phyloP scores from a whole-genome alignment of 2,113 vertebrate species.

The Cyphomyrus plagiostoma region DNA sequence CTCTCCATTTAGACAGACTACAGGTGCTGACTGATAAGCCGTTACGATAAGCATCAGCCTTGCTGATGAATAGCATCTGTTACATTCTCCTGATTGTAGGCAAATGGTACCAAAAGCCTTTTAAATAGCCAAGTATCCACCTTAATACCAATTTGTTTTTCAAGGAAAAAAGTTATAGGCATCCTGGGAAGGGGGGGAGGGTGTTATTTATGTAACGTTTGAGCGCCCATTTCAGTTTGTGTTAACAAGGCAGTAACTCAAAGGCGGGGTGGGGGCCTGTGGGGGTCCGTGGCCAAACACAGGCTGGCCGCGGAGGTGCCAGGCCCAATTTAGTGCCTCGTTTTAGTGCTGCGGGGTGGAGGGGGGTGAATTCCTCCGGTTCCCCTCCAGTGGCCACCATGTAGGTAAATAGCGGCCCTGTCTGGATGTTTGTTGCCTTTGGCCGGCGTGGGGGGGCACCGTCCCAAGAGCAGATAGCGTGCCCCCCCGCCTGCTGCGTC shows the following conservation, averaged over 20 bases:
- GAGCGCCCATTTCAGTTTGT: constrained; percentile 2
- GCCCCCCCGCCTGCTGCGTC: constrained; percentile 11
- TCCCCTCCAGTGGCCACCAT: constrained; percentile 20
- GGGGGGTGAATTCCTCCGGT: neutral
- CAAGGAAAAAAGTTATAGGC: neutral
- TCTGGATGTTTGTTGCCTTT: constrained; percentile 52
- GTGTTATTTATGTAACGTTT: neutral
- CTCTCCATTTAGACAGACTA: neutral
- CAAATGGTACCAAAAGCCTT: neutral
- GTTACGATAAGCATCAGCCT: neutral
- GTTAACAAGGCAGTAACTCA: constrained; percentile 8
- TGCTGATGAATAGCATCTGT: neutral
- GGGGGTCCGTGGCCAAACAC: constrained; percentile 1
- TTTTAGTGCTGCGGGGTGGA: neutral
- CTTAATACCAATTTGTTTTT: neutral
- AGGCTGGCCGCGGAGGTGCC: neutral
- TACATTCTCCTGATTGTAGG: neutral
- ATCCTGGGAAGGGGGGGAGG: neutral
- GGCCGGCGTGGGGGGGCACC: constrained; percentile 21
- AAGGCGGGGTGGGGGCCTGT: neutral
- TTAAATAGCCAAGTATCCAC: neutral
- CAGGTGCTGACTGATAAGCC: neutral
- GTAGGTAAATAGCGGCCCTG: constrained; percentile 53
- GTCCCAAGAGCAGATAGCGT: constrained; percentile 35
- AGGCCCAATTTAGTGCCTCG: neutral